Evolutionary conservation across 2,888 invertebrate genomes (phyloP).

Genomic region (Yponomeuta evonymella): DNA sequence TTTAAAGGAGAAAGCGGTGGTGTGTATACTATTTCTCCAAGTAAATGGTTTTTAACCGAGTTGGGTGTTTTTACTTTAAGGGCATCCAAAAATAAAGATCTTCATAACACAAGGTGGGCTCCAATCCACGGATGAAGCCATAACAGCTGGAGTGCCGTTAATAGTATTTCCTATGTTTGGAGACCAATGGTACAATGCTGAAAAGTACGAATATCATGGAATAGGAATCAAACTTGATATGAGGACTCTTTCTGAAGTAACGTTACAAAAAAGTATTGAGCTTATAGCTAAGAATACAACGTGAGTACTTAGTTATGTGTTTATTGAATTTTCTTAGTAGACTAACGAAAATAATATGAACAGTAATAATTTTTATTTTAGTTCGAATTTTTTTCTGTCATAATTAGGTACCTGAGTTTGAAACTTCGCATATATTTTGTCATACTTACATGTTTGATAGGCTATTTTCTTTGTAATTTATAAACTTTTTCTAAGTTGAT

Average conservation of each 20-base stretch:
- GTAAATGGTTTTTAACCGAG: not conserved
- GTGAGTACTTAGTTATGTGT: not conserved
- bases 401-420: not conserved
- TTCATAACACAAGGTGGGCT: conserved; percentile 16
- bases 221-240: conserved; percentile 8
- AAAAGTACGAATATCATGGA: not conserved
- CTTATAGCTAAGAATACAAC: conserved; percentile 5
- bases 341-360: too few species aligned
- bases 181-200: conserved; percentile 15
- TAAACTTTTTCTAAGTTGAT: not conserved
- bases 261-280: not conserved
- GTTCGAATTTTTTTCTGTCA: not conserved
- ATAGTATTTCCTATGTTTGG: conserved; percentile 15
- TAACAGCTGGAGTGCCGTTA: conserved; percentile 13
- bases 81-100: conserved; percentile 13
- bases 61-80: conserved; percentile 7
- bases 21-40: not conserved
- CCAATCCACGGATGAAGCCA: conserved; percentile 14
- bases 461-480: too few species aligned
- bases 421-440: too few species aligned
- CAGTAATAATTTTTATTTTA: too few species aligned
- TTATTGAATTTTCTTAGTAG: too few species aligned
- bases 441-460: too few species aligned
- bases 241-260: not conserved
- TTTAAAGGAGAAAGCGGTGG: too few species aligned